Conservation (phyloP, 2,888 invertebrate species). For the Apocheima hispidaria region DNA sequence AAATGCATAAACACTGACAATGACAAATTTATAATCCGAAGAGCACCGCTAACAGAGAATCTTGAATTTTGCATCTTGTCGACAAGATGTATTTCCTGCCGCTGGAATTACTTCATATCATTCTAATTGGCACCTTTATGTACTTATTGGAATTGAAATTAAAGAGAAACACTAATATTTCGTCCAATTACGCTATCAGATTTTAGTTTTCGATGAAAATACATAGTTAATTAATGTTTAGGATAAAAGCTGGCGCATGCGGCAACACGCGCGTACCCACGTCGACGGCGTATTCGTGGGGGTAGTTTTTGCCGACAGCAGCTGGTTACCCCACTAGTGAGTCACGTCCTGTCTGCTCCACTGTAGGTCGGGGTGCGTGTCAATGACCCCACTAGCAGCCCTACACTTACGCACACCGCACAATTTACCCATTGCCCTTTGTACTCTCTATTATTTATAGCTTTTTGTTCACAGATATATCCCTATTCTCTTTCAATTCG, state of each 20-base stretch:
- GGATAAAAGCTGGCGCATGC: conserved; percentile 45
- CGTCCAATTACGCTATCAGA: conserved; percentile 27
- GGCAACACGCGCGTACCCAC: conserved; percentile 58
- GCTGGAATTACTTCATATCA: background rate
- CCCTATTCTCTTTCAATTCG: conserved; percentile 62
- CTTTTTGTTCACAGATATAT: conserved; percentile 65
- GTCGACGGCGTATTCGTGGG: conserved; percentile 56
- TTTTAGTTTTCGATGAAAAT: conserved; percentile 29
- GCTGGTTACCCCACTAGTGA: conserved; percentile 83
- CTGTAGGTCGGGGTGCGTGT: conserved; percentile 82
- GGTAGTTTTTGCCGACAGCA: conserved; percentile 83
- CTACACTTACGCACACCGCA: conserved; percentile 74
- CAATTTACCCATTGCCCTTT: conserved; percentile 81
- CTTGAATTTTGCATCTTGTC: background rate
- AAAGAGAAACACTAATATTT: conserved; percentile 30
- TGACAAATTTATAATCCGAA: conserved; percentile 11
- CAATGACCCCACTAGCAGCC: conserved; percentile 83
- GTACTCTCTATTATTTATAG: conserved; percentile 77
- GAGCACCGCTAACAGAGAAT: background rate
- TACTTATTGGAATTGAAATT: conserved; percentile 10
- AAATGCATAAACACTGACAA: conserved; percentile 12
- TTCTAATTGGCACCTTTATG: background rate
- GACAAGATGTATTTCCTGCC: background rate
- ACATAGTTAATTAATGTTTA: conserved; percentile 44
- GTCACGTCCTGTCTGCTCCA: conserved; percentile 83